phyloP scores from a whole-genome alignment of 2,888 invertebrate species.

The Hirtodrosophila cameraria region DNA sequence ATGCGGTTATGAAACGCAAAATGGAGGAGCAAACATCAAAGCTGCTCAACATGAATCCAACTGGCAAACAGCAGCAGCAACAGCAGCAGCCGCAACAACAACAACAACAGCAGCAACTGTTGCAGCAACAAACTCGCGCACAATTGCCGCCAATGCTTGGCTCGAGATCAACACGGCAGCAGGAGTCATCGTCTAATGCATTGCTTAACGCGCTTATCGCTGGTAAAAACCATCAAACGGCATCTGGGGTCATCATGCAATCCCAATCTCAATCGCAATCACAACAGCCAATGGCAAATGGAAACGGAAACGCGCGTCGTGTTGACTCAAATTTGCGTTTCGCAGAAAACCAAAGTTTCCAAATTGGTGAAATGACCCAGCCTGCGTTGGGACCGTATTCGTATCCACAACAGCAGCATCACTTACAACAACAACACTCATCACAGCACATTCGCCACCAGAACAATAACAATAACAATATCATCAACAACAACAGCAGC shows the following conservation, averaged over 20 bases:
- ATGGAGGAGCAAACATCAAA: slow-evolving; percentile 81
- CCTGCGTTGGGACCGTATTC: slow-evolving; percentile 17
- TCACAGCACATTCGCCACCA: slow-evolving; percentile 36
- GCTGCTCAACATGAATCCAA: slow-evolving; percentile 70
- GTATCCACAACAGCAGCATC: slow-evolving; percentile 24
- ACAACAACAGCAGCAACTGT: slow-evolving; percentile 39
- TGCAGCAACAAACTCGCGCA: slow-evolving; percentile 35
- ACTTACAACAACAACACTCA: slow-evolving; percentile 25
- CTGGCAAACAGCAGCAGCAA: slow-evolving; percentile 47
- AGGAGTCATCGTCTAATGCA: slow-evolving; percentile 55
- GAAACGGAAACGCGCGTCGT: slow-evolving; percentile 40
- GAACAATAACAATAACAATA: slow-evolving; percentile 23
- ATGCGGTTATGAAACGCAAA: slow-evolving; percentile 83
- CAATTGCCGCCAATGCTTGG: slow-evolving; percentile 29
- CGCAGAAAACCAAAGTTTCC: slow-evolving; percentile 46
- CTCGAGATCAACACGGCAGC: slow-evolving; percentile 34
- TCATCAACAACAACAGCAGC: slow-evolving; percentile 27
- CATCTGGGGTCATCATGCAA: slow-evolving; percentile 20
- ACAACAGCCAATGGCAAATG: slow-evolving; percentile 42
- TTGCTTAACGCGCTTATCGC: slow-evolving; percentile 60
- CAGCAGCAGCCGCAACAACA: slow-evolving; percentile 17
- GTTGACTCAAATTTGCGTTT: slow-evolving; percentile 51
- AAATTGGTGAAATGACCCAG: slow-evolving; percentile 42
- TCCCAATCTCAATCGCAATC: slow-evolving; percentile 37
- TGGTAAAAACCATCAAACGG: slow-evolving; percentile 45